Evolutionary conservation across 2,888 invertebrate genomes (phyloP).

Genomic region (Tachina fera): DNA sequence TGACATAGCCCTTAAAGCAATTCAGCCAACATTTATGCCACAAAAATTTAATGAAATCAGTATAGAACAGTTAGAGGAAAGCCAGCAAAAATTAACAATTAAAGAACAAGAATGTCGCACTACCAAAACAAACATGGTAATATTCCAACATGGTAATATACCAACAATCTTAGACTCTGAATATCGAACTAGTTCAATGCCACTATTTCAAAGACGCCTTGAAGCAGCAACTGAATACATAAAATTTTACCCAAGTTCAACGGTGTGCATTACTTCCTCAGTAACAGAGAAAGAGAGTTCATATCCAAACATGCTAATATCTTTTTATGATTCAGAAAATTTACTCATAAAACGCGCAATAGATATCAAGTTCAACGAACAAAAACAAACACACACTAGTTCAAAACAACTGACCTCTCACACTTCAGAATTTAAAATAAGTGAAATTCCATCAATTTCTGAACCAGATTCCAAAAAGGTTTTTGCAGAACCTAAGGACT

Average conservation of each 20-base stretch:
- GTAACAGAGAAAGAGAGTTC: too few relatives aligned
- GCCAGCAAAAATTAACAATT: too few relatives aligned
- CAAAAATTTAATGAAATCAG: neutral
- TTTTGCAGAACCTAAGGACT: neutral
- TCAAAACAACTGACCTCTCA: too few relatives aligned
- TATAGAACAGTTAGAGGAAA: neutral
- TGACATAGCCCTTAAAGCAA: neutral
- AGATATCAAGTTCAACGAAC: too few relatives aligned
- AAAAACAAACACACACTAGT: too few relatives aligned
- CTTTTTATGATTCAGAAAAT: too few relatives aligned
- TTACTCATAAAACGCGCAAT: too few relatives aligned
- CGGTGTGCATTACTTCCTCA: too few relatives aligned
- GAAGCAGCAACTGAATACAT: neutral
- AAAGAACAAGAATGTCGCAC: neutral
- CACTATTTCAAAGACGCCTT: neutral
- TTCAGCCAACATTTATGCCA: neutral
- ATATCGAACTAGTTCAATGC: neutral
- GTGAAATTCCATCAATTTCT: neutral
- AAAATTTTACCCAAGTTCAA: neutral
- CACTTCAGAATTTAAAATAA: too few relatives aligned
- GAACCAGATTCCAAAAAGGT: constrained; percentile 3
- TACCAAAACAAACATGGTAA: neutral
- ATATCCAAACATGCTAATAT: too few relatives aligned
- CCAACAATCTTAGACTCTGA: neutral
- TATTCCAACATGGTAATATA: neutral